These are phyloP conservation scores for Busseola fusca DNA, from an alignment of 2,888 invertebrate species.

Conservation along the genomic window DNA sequence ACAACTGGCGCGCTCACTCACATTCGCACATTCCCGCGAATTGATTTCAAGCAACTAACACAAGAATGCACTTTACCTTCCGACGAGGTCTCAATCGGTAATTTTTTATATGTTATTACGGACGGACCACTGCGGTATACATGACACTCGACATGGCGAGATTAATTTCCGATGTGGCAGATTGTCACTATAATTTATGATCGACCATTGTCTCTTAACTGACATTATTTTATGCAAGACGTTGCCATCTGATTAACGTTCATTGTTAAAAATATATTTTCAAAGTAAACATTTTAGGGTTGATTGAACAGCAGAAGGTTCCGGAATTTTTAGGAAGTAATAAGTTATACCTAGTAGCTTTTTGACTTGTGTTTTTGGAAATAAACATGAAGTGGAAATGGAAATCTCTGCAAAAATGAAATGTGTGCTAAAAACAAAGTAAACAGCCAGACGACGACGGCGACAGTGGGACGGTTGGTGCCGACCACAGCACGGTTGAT, in stretches of 20 bases:
- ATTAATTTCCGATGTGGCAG: constrained; percentile 87
- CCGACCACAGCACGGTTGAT: constrained; percentile 63
- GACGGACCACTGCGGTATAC: constrained; percentile 78
- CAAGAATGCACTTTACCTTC: constrained; percentile 87
- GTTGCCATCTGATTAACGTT: constrained; percentile 74
- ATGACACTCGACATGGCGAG: constrained; percentile 82
- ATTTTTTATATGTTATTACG: constrained; percentile 84
- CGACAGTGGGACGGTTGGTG: constrained; percentile 22
- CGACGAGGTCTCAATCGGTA: constrained; percentile 82
- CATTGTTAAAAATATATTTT: constrained; percentile 62
- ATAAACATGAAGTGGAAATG: not conserved
- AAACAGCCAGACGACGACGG: constrained; percentile 15
- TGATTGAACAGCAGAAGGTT: constrained; percentile 27
- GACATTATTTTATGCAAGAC: constrained; percentile 82
- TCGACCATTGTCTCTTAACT: constrained; percentile 84
- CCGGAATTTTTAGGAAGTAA: not conserved
- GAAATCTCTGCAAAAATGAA: constrained; percentile 3
- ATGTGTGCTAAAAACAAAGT: constrained; percentile 35
- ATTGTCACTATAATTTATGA: constrained; percentile 88
- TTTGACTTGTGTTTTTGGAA: not conserved
- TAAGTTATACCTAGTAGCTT: not conserved
- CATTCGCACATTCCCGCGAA: constrained; percentile 85
- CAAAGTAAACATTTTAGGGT: constrained; percentile 27
- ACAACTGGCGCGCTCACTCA: constrained; percentile 67
- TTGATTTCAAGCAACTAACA: constrained; percentile 82